Base-by-base conservation (phyloP, 2,888 invertebrate species). In the Saturnia pavonia region DNA sequence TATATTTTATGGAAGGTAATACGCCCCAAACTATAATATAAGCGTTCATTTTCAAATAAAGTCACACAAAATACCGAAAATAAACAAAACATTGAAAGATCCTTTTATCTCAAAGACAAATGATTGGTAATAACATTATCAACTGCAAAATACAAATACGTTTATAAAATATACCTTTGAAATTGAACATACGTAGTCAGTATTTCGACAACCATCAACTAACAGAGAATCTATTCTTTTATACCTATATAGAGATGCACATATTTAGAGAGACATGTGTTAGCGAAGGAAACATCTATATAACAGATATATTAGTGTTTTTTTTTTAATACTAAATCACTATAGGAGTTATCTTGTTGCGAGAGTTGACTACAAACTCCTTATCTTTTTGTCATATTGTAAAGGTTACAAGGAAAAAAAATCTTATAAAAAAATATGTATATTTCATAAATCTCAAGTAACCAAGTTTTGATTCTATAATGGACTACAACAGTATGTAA, bases 131-230 rank as follows among this genome's bases (percentile, higher is more conserved):
- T 82, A 85, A 86, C 80, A 85, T 85, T 81, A 81, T 82, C 76
- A 88, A 87, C 85, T 87, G 85, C 82, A 82, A 83, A 82, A 80
- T 80, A 80, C 78, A 69, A n/a, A 25, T 22, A 54, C n/a, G 1
- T 68, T 51, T 68, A 48, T 68, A 71, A 22, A 51, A 71, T 67
- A 72, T 60, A 69, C 57, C 45, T 67, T 67, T 54, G 51, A 67
- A 70, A 65, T 51, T 69, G 86, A 87, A 84, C 82, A 82, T 80
- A 82, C 82, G 82, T 81, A 82, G 78, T 69, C 81, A 84, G 80
- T 85, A 85, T 79, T 85, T 86, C 71, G 88, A 87, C 84, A 87
- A 88, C 84, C 85, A 86, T 85, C 77, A 85, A 83, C 85, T 88
- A 89, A 90, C 87, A 87, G 83, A 82, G 83, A 85, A 82, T 84